Evolutionary conservation across 2,113 vertebrate species (phyloP).

Genomic region (Hiodon tergisus): DNA sequence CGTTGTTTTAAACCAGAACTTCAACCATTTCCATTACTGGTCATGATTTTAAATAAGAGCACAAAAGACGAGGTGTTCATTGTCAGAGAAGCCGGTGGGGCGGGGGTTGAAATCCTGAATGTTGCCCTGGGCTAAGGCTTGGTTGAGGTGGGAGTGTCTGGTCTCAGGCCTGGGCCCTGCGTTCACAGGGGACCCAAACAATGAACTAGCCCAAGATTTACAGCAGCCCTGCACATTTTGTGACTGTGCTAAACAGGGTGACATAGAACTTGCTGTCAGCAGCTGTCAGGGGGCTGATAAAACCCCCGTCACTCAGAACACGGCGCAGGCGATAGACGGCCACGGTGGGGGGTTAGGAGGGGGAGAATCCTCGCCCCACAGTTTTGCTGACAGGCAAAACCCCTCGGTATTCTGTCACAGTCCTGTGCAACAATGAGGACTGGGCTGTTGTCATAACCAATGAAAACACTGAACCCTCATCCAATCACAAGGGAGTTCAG

Average conservation of each 20-base stretch:
- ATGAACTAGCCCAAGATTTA: too few species aligned
- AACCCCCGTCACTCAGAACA: neutral
- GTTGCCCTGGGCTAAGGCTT: too few species aligned
- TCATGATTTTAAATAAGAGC: too few species aligned
- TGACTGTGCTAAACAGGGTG: neutral
- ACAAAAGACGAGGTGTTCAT: too few species aligned
- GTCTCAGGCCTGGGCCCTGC: too few species aligned
- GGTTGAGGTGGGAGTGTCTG: too few species aligned
- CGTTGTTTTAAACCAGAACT: too few species aligned
- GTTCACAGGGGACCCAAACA: too few species aligned
- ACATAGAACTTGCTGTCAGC: constrained; percentile 4
- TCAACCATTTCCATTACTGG: too few species aligned
- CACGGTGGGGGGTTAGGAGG: neutral
- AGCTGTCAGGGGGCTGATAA: neutral
- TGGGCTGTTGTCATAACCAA: constrained; percentile 48
- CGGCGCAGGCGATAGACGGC: constrained; percentile 3
- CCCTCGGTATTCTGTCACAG: constrained; percentile 30
- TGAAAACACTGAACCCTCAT: constrained; percentile 41
- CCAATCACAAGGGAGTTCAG: constrained; percentile 9
- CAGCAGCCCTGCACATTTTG: neutral
- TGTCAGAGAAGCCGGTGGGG: too few species aligned
- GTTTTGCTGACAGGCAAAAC: constrained; percentile 45
- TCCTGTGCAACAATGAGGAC: constrained; percentile 37
- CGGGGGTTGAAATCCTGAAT: too few species aligned
- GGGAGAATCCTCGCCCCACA: neutral